Conservation (phyloP, 2,113 vertebrate species). For the Anser cygnoides region DNA sequence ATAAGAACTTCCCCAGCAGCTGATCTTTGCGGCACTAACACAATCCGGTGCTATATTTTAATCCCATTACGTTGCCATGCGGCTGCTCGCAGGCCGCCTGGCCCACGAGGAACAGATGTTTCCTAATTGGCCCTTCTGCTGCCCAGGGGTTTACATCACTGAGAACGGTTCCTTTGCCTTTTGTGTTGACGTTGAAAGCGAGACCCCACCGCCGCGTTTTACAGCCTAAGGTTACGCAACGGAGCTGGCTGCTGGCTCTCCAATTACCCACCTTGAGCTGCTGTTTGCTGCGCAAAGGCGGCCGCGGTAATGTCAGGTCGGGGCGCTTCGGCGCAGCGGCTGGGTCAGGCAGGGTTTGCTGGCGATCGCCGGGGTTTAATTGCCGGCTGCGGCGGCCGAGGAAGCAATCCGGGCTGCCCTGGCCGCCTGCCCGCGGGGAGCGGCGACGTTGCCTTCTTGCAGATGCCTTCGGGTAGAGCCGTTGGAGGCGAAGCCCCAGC, state of each 20-base stretch:
- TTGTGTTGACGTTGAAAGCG: background rate
- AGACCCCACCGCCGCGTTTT: background rate
- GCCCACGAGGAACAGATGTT: slow-evolving; percentile 37
- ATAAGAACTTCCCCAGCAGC: background rate
- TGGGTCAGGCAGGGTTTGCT: background rate
- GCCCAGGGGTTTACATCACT: background rate
- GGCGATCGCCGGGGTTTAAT: rapidly evolving
- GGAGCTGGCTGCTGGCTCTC: background rate
- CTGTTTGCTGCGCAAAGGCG: rapidly evolving
- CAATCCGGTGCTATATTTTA: slow-evolving; percentile 51
- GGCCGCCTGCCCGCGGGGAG: background rate
- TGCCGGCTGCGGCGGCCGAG: background rate
- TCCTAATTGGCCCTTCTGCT: slow-evolving; percentile 42
- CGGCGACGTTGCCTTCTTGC: background rate
- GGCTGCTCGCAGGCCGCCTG: background rate
- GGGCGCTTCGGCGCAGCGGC: rapidly evolving
- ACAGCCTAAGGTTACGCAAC: background rate
- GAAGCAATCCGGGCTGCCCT: background rate
- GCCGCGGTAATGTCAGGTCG: background rate
- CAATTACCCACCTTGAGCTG: background rate
- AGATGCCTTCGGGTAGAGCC: background rate
- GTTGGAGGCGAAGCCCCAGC: rapidly evolving
- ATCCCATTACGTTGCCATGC: slow-evolving; percentile 67
- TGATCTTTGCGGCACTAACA: background rate
- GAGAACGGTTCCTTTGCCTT: background rate